phyloP scores from a whole-genome alignment of 2,888 invertebrate genomes.

The Tetramorium bicarinatum region DNA sequence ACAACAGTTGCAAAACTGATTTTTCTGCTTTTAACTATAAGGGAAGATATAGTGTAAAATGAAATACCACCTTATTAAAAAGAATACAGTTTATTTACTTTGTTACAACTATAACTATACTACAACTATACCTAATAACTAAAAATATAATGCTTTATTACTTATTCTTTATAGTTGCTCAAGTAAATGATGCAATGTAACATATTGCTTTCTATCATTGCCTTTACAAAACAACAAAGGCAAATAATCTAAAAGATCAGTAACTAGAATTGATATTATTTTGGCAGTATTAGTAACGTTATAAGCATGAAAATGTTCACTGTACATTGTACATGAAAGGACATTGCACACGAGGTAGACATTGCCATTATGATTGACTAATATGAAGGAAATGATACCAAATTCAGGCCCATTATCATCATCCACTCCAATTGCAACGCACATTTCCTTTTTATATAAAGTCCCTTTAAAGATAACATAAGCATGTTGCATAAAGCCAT shows the following conservation, averaged over 20 bases:
- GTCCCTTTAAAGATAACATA: not conserved
- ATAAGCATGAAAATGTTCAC: slow-evolving; percentile 8
- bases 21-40: too few relatives aligned
- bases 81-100: too few relatives aligned
- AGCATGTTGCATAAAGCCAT: slow-evolving; percentile 8
- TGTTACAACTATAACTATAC: too few relatives aligned
- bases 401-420: not conserved
- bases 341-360: not conserved
- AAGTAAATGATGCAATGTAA: not conserved
- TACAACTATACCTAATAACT: too few relatives aligned
- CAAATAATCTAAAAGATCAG: not conserved
- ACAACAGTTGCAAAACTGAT: too few relatives aligned
- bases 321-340: not conserved
- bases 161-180: not conserved
- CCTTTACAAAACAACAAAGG: not conserved
- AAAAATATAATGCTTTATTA: not conserved
- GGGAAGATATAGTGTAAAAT: too few relatives aligned
- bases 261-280: not conserved
- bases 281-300: not conserved
- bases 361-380: not conserved
- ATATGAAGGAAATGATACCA: slow-evolving; percentile 2
- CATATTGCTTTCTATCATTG: not conserved
- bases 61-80: too few relatives aligned
- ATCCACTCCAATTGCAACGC: slow-evolving; percentile 4
- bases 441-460: slow-evolving; percentile 8